Evolutionary conservation across 1,140 invertebrate species (phyloP), one percentile per base, ranked within the genome.

Genomic region (Sinella curviseta): DNA sequence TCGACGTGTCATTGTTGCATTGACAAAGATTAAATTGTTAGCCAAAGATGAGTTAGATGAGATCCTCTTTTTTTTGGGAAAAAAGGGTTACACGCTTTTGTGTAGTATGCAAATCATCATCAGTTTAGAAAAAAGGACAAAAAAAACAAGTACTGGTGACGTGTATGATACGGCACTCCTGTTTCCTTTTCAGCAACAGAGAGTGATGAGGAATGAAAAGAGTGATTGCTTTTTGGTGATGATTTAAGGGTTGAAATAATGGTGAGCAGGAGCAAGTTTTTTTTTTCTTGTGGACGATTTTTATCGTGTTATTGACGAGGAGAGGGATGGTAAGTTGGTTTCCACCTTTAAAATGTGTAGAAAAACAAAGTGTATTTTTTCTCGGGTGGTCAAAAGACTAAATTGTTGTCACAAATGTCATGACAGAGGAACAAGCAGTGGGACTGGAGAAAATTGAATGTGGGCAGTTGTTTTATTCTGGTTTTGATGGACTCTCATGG

Each of bases 341-440:
- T 60, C 14, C n/a, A 24, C n/a, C 12, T 24, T 14, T 60, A 60
- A 14, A 60, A 60, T n/a, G 24, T 26, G 24, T 24, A 8, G 24
- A 24, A 60, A 60, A 14, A 24, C 12, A 60, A 60, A 14, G 12
- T 24, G 14, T 24, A 12, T 60, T 24, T 17, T 14, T 60, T 60
- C 24, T 60, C 55, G 55, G 55, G 55, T 60, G 55, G 55, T 26
- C 55, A 60, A 60, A n/a, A n/a, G 55, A 60, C 24, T 60, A 60
- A 60, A n/a, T n/a, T 60, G 55, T 60, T 60, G 55, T 60, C 55
- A 60, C 55, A 60, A n/a, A n/a, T n/a, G n/a, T n/a, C n/a, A n/a
- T n/a, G n/a, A n/a, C n/a, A n/a, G n/a, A n/a, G n/a, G n/a, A n/a
- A n/a, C n/a, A n/a, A n/a, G n/a, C n/a, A n/a, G n/a, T n/a, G n/a